Percentiles rank a stretch among this genome's conserved stretches.
phyloP scores from a whole-genome alignment of 2,113 vertebrate genomes.

The Alouatta palliata region DNA sequence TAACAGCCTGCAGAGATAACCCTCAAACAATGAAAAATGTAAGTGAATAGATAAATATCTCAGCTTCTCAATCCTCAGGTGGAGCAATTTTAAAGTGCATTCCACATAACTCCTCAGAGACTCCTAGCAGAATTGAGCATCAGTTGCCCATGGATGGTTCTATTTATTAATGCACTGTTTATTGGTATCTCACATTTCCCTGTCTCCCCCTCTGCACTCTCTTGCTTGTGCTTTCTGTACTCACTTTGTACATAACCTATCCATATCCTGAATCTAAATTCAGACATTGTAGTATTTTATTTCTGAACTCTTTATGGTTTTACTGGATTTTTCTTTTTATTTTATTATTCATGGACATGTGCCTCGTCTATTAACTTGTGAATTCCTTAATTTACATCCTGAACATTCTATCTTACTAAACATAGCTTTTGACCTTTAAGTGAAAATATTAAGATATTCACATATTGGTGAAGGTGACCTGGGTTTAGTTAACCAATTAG shows the following conservation, averaged over 20 bases:
- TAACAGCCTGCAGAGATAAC: neutral
- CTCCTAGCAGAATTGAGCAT: neutral
- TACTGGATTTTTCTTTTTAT: slow-evolving; percentile 8
- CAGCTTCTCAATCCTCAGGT: neutral
- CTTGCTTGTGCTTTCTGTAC: neutral
- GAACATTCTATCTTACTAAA: neutral
- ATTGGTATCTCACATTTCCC: neutral
- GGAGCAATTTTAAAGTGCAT: neutral
- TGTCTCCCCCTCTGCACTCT: neutral
- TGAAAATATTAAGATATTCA: neutral
- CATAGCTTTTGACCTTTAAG: slow-evolving; percentile 15
- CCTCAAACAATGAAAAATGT: neutral
- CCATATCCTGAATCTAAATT: neutral
- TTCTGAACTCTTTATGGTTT: neutral
- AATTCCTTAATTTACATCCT: neutral
- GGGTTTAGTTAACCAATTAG: neutral
- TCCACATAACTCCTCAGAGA: neutral
- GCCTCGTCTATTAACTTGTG: neutral
- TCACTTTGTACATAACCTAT: slow-evolving; percentile 11
- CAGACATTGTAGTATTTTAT: neutral
- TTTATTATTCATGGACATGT: neutral
- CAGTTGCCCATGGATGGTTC: neutral
- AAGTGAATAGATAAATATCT: neutral
- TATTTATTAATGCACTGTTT: neutral
- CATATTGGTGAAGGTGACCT: neutral